Evolutionary conservation across 2,797 vertebrate species (phyloP).

Genomic region (Decapterus maruadsi): DNA sequence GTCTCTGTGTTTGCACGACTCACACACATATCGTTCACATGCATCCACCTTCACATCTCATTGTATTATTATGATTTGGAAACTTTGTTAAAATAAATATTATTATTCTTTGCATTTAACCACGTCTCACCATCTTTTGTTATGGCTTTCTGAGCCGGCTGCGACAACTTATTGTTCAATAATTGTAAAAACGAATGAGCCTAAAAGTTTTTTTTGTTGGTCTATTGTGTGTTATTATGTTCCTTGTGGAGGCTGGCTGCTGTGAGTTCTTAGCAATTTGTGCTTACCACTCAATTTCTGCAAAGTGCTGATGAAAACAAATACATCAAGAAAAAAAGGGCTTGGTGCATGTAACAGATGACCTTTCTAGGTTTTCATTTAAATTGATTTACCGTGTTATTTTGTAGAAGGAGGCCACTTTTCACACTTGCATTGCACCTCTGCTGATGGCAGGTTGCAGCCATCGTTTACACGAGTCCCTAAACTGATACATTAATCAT

Average conservation of each 20-base stretch:
- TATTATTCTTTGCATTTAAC: no score
- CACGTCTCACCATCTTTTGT: no score
- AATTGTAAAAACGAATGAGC: neutral
- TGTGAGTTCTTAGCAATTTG: slow-evolving; percentile 11
- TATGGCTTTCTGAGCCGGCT: no score
- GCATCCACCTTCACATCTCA: no score
- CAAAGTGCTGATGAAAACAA: slow-evolving; percentile 52
- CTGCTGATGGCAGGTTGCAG: slow-evolving; percentile 20
- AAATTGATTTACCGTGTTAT: slow-evolving; percentile 46
- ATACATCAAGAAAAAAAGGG: slow-evolving; percentile 29
- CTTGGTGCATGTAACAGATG: slow-evolving; percentile 21
- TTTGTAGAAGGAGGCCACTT: slow-evolving; percentile 32
- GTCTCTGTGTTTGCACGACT: no score
- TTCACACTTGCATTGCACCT: slow-evolving; percentile 33
- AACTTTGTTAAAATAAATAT: no score
- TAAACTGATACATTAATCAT: neutral
- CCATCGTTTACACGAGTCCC: neutral
- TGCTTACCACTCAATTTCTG: slow-evolving; percentile 33
- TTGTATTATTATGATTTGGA: no score
- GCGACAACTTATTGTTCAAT: neutral
- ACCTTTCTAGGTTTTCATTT: slow-evolving; percentile 47
- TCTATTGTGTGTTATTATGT: slow-evolving; percentile 20
- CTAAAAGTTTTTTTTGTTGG: neutral
- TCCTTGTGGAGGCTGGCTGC: neutral
- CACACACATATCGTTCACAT: no score